A percentile compares a stretch with the other conserved stretches of the same genome.
phyloP scores from a whole-genome alignment of 1,140 invertebrate genomes.

The Babylonia areolata region DNA sequence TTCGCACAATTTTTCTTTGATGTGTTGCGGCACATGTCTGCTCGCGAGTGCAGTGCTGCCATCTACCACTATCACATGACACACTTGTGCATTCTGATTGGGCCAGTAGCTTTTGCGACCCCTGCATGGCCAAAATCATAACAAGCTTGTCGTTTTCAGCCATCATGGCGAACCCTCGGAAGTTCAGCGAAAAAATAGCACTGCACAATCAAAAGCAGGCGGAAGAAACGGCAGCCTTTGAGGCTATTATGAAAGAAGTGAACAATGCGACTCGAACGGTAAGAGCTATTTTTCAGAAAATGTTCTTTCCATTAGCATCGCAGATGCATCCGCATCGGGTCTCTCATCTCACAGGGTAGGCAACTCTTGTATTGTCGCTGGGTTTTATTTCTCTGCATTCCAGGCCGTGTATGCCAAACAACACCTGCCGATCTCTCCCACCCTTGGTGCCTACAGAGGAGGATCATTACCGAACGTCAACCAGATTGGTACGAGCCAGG shows the following conservation, averaged over 20 bases:
- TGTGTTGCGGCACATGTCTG: not conserved
- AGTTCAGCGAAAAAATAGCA: constrained; percentile 99
- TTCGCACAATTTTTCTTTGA: not conserved
- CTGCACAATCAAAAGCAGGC: constrained; percentile 97
- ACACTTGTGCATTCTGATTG: constrained; percentile 62
- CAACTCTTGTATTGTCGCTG: constrained; percentile 27
- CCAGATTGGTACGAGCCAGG: constrained; percentile 79
- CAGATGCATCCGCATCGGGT: not conserved
- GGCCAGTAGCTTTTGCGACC: constrained; percentile 61
- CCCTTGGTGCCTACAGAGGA: constrained; percentile 78
- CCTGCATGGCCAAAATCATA: constrained; percentile 74
- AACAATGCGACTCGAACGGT: constrained; percentile 84
- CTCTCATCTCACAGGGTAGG: constrained; percentile 30
- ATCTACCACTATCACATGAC: constrained; percentile 68
- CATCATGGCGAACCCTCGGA: constrained; percentile 88
- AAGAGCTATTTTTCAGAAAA: constrained; percentile 15
- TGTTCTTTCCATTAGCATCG: not conserved
- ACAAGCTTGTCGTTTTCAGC: constrained; percentile 70
- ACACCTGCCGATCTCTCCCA: constrained; percentile 70
- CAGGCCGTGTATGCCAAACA: constrained; percentile 54
- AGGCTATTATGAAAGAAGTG: constrained; percentile 97
- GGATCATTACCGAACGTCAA: constrained; percentile 92
- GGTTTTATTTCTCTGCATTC: constrained; percentile 2
- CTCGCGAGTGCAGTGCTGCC: constrained; percentile 42
- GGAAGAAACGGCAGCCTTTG: constrained; percentile 96